A percentile compares a stretch with the other conserved stretches of the same genome.
Evolutionary conservation across 2,888 invertebrate species (phyloP).

Genomic region (Drosophila sordidula): DNA sequence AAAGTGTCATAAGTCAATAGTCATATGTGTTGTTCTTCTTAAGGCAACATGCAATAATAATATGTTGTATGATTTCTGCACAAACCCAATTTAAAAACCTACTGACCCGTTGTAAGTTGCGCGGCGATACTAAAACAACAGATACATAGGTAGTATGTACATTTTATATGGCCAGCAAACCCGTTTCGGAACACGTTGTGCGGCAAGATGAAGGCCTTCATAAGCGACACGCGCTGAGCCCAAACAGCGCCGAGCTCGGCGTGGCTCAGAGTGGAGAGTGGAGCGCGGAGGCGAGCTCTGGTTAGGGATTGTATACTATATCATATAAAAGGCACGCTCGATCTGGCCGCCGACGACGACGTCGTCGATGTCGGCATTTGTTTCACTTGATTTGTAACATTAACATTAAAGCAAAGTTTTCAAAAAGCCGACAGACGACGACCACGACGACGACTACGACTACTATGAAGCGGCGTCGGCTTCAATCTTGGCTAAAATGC

Average conservation of each 20-base stretch:
- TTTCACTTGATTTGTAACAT: constrained; percentile 76
- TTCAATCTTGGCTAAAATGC: constrained; percentile 61
- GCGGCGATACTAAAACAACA: constrained; percentile 30
- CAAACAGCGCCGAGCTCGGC: constrained; percentile 31
- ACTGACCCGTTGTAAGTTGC: constrained; percentile 36
- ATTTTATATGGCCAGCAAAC: constrained; percentile 62
- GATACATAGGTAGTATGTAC: constrained; percentile 49
- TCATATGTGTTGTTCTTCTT: too few species aligned
- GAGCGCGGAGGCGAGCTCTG: constrained; percentile 14
- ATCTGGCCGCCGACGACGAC: constrained; percentile 52
- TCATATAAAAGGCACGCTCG: constrained; percentile 74
- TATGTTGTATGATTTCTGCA: not conserved
- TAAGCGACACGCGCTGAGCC: constrained; percentile 67
- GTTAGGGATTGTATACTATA: constrained; percentile 55
- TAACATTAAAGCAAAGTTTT: constrained; percentile 71
- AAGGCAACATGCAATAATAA: too few species aligned
- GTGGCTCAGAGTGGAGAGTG: not conserved
- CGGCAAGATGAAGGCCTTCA: constrained; percentile 76
- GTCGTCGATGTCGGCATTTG: constrained; percentile 65
- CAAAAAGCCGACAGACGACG: constrained; percentile 65
- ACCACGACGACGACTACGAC: not conserved
- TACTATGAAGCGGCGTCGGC: constrained; percentile 15
- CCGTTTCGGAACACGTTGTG: constrained; percentile 74
- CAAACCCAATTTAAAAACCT: constrained; percentile 11
- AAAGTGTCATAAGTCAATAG: too few species aligned